Conservation (phyloP, 2,888 invertebrate species). For the Acronicta alni region DNA sequence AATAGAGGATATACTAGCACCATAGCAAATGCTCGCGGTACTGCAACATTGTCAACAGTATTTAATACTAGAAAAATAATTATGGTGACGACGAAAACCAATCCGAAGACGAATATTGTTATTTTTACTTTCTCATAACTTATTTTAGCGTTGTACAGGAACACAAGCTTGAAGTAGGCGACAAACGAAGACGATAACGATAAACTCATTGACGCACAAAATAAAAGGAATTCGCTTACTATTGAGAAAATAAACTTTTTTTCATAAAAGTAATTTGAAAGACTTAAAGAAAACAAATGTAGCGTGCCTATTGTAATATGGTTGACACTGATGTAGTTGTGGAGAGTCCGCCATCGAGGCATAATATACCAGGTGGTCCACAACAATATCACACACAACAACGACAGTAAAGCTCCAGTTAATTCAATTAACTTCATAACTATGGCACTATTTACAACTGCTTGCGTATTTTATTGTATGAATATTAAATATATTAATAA, state of each 20-base stretch:
- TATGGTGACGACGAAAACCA: not conserved
- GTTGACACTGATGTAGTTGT: slow-evolving; percentile 50
- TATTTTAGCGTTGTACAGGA: slow-evolving; percentile 33
- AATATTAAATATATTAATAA: no score
- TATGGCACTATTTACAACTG: not conserved
- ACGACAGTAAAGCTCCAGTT: not conserved
- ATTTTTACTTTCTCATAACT: slow-evolving; percentile 32
- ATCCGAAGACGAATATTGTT: slow-evolving; percentile 26
- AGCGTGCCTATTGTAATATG: slow-evolving; percentile 47
- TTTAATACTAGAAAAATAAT: slow-evolving; percentile 2
- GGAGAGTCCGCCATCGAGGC: slow-evolving; percentile 51
- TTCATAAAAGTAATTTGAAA: not conserved
- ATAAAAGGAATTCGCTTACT: not conserved
- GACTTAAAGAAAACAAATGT: slow-evolving; percentile 22
- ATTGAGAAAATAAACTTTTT: no score
- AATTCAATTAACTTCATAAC: not conserved
- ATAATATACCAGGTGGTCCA: slow-evolving; percentile 48
- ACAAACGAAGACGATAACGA: slow-evolving; percentile 38
- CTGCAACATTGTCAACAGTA: not conserved
- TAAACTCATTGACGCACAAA: slow-evolving; percentile 24
- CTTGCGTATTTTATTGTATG: no score
- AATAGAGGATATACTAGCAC: not conserved
- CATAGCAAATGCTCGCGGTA: no score
- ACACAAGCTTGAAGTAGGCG: slow-evolving; percentile 48
- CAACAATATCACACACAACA: slow-evolving; percentile 20